A percentile compares a stretch with the other conserved stretches of the same genome.
Evolutionary conservation across 1,140 invertebrate species (phyloP).

Genomic region (Diploscapter pachys): DNA sequence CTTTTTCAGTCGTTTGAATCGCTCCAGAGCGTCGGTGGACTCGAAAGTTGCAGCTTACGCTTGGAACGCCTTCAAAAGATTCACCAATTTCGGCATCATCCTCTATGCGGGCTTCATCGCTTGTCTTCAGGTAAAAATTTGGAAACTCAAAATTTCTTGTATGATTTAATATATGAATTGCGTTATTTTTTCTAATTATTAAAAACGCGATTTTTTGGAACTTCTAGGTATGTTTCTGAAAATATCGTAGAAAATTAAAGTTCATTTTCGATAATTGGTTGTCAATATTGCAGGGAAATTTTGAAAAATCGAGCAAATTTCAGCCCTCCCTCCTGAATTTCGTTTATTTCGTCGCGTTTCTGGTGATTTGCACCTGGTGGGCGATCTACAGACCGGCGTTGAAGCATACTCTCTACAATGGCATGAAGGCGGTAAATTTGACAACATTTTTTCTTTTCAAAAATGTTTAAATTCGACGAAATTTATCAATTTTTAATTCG

Average conservation of each 20-base stretch:
- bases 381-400: constrained; percentile 49
- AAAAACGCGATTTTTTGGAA: no score
- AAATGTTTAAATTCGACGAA: no score
- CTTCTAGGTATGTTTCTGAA: no score
- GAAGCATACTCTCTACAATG: constrained; percentile 45
- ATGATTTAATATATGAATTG: neutral
- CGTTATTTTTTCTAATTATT: no score
- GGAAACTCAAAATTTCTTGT: neutral
- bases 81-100: constrained; percentile 34
- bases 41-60: neutral
- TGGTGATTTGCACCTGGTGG: constrained; percentile 55
- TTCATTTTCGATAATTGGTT: no score
- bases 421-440: constrained; percentile 34
- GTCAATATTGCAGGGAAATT: no score
- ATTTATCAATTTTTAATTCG: no score
- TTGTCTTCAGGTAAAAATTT: constrained; percentile 28
- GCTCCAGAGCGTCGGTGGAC: no score
- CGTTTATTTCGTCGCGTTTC: constrained; percentile 47
- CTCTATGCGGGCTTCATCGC: constrained; percentile 32
- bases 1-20: constrained; percentile 14
- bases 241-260: no score
- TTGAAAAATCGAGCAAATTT: constrained; percentile 18
- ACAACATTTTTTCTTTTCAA: neutral
- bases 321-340: constrained; percentile 52
- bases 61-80: constrained; percentile 12